Evolutionary conservation across 2,113 vertebrate species (phyloP).

Genomic region (Colossoma macropomum): DNA sequence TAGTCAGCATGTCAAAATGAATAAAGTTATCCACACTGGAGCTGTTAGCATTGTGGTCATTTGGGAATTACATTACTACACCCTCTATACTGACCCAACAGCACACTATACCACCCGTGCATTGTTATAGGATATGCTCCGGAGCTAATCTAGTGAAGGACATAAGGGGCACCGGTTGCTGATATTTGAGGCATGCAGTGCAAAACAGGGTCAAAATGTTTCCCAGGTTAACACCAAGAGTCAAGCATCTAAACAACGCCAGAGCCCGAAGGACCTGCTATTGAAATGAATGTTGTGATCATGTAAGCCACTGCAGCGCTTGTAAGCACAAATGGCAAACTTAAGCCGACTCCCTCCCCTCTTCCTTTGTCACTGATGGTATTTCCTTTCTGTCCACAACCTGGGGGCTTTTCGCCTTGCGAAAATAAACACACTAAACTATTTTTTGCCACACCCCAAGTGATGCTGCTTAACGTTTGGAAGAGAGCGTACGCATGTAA

Average conservation of each 20-base stretch:
- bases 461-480: not conserved
- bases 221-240: conserved; percentile 6
- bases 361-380: conserved; percentile 19
- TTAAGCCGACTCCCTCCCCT: not conserved
- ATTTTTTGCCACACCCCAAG: conserved; percentile 11
- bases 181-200: conserved; percentile 5
- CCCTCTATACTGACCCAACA: not conserved
- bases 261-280: not conserved
- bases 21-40: not conserved
- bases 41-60: not conserved
- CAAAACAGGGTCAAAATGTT: conserved; percentile 11
- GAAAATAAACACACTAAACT: conserved; percentile 17
- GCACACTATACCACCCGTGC: not conserved
- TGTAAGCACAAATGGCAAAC: not conserved
- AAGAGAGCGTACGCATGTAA: not conserved
- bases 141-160: not conserved
- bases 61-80: conserved; percentile 1
- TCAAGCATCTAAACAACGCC: not conserved
- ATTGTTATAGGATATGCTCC: not conserved
- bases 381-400: conserved; percentile 18
- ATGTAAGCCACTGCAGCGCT: not conserved
- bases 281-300: conserved; percentile 7
- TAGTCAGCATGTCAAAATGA: not conserved
- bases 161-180: not conserved
- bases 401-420: not conserved